Evolutionary conservation across 2,888 invertebrate species (phyloP), one percentile per base, ranked within the genome.

Genomic region (Polydrusus pterygomalis): DNA sequence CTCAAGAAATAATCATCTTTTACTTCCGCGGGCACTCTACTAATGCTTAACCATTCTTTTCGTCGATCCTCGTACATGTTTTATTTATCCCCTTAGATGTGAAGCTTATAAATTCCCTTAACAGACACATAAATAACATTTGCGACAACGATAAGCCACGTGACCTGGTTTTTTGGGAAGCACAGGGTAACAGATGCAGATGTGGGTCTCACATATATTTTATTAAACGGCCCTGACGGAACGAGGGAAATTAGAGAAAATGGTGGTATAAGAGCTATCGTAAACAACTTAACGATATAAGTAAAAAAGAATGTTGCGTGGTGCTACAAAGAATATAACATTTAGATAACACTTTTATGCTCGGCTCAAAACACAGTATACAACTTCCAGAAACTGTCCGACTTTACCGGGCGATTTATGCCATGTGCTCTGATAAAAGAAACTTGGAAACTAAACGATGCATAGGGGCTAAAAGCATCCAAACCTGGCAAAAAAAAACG

Each of bases 41-140:
- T n/a, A n/a, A 43, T 43, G 13, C n/a, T n/a, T 43, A n/a, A 3
- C n/a, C 51, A 51, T 51, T 1, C 18, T 51, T 51, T 10, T 47
- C 51, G 11, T 34, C n/a, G 38, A 40, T 13, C 58, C 58, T 18
- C 58, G 58, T 60, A 60, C 38, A 40, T 38, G 38, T 43, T 63
- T 73, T 67, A 73, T 73, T 77, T 79, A 77, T 75, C 56, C 58
- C 51, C 45, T 65, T 74, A 76, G 67, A 74, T 74, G 75, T 79
- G 74, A 63, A 75, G 72, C 70, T 74, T 67, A 67, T 77, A 77
- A 77, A 74, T 74, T 77, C 63, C 49, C 63, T 71, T 70, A 77
- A 70, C 64, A 74, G 70, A 74, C 64, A 73, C 73, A 69, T 67
- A 71, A 71, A 71, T 75, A 67, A 71, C 71, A 67, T 67, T 75